Evolutionary conservation across 2,888 invertebrate genomes (phyloP).

Genomic region (Hydriomena furcata): DNA sequence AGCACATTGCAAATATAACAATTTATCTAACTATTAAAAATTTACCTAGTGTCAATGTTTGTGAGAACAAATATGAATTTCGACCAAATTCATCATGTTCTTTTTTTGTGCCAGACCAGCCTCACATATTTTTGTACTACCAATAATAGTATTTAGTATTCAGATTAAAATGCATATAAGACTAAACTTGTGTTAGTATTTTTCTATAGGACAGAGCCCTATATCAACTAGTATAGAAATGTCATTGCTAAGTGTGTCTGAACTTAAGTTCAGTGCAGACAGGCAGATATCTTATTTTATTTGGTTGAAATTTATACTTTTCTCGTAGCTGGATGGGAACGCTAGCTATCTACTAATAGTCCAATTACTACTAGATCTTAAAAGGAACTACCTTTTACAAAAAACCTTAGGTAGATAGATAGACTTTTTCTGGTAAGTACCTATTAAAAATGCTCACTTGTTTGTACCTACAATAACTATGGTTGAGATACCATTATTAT

Average conservation of each 20-base stretch:
- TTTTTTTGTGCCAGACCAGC: no score
- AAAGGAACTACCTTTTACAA: slow-evolving; percentile 1
- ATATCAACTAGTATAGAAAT: neutral
- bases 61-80: no score
- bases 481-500: no score
- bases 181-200: no score
- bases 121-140: no score
- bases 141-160: no score
- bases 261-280: neutral
- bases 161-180: no score
- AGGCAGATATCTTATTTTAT: neutral
- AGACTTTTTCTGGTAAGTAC: neutral
- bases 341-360: slow-evolving; percentile 10
- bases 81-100: no score
- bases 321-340: neutral
- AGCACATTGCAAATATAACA: slow-evolving; percentile 41
- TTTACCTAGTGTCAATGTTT: no score
- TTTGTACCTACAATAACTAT: neutral
- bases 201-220: no score
- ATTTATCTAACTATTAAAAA: neutral
- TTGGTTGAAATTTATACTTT: slow-evolving; percentile 1
- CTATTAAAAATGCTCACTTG: slow-evolving; percentile 3
- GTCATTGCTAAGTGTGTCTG: no score
- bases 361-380: neutral
- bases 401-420: no score